Base-by-base conservation (phyloP, 2,888 invertebrate species). In the Cheilosia scutellata region DNA sequence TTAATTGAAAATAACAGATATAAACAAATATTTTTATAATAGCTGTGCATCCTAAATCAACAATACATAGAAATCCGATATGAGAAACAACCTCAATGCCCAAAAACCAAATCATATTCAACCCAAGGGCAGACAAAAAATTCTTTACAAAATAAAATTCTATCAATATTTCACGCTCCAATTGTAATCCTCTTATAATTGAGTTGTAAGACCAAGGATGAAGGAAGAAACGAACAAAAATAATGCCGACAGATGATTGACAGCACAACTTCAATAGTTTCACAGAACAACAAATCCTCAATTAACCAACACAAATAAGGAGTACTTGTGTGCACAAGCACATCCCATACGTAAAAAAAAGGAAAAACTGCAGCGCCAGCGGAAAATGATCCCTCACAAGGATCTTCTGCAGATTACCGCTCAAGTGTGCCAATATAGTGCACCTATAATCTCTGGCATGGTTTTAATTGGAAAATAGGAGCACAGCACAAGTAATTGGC, bases 361-460 rank as follows among this genome's bases (percentile, higher is more conserved):
- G 49, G 20, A 53, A 60, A 74, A 57, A 63, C 29, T 55, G 57
- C 71, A 80, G 37, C 60, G 71, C 62, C 80, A 62, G 66, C 86
- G 57, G 66, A 80, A 84, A 71, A 60, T 72, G 66, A 76, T 71
- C 63, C 80, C 40, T 44, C 71, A 66, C 47, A 66, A 82, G 76
- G 62, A 76, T 86, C 76, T 72, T 72, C 55, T 62, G 27, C 55
- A 70, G 84, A 82, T 82, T 86, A 82, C 66, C 82, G 72, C 86
- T 86, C 86, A 86, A 86, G 86, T 86, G 76, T 82, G 76, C 65
- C 82, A 82, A 86, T 86, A 72, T 66, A 86, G 72, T 82, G 71
- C 72, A 75, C 80, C 86, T 76, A 71, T 76, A 76, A 86, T 86
- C 76, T 82, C 51, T 53, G 72, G 76, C 70, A 71, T 66, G 63